Conservation (phyloP, 2,113 vertebrate genomes). For the Alectura lathami region DNA sequence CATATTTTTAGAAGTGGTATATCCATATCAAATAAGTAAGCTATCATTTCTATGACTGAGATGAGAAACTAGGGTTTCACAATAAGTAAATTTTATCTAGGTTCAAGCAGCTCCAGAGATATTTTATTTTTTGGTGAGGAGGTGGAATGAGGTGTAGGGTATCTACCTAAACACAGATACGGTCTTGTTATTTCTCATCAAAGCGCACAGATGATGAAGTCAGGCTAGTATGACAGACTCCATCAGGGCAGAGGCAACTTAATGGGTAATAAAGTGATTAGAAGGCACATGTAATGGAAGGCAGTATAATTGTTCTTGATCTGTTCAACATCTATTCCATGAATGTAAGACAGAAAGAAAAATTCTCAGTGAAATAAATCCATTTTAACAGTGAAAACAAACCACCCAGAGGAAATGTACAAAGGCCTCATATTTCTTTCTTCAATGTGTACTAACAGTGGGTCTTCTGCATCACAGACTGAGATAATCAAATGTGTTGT, state of each 20-base stretch:
- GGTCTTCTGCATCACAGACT: background rate
- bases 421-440: background rate
- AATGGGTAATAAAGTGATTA: background rate
- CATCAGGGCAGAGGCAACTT: background rate
- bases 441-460: background rate
- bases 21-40: background rate
- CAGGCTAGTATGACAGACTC: background rate
- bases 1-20: background rate
- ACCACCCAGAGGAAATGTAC: background rate
- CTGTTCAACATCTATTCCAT: background rate
- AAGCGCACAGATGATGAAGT: background rate
- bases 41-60: background rate
- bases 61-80: background rate
- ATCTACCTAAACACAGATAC: background rate
- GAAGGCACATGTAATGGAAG: background rate
- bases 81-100: background rate
- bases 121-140: background rate
- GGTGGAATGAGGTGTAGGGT: background rate
- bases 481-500: background rate
- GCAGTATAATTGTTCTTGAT: background rate
- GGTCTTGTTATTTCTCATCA: background rate
- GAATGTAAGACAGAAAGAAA: background rate
- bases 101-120: too few species aligned
- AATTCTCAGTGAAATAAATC: background rate
- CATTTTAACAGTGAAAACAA: background rate